Base-by-base conservation (phyloP, 2,797 vertebrate species). In the Tamandua tetradactyla region DNA sequence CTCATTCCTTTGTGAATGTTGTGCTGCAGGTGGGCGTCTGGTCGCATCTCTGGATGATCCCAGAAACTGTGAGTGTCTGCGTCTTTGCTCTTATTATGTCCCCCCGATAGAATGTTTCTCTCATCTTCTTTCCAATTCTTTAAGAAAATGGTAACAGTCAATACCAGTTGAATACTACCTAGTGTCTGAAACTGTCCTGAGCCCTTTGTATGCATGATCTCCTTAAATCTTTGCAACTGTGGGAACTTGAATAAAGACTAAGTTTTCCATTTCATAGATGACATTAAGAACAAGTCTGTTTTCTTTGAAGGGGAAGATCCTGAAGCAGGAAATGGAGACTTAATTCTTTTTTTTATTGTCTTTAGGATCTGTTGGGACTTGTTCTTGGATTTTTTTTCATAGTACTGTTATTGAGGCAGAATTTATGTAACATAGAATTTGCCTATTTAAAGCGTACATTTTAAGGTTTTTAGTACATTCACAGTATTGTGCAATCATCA, bases 11-110 rank as follows among this genome's bases (percentile, higher is more conserved):
- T 79, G 57, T 35, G 8, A 87, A 40, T 8, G 32, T 7, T 17
- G 20, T 4, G 9, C 32, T 2, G 7, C 3, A 1, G 14, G 37
- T 52, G 25, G 17, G 30, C 23, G 2, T 1, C 13, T 3, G 23
- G 20, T 86, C 64, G 27, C 32, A 32, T 59, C 52, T 78, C 59
- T 30, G 66, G 37, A 32, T 47, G 62, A 66, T 9, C 37, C 64
- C 5, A 4, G 69, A 47, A 47, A 49, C 68, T 30, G 25, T 3
- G 30, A 44, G 18, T 23, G 8, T 44, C n/a, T 44, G 10, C 4
- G 57, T 35, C 75, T 42, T 32, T 59, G 30, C 59, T 69, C 79
- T 75, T 30, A 69, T 69, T 30, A 69, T 15, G 3, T 27, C 12
- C 66, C 18, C 7, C 2, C 59, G 23, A 35, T 44, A 49, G 25